Evolutionary conservation across 1,140 invertebrate genomes (phyloP).

Genomic region (Aphelinus atriplicis): DNA sequence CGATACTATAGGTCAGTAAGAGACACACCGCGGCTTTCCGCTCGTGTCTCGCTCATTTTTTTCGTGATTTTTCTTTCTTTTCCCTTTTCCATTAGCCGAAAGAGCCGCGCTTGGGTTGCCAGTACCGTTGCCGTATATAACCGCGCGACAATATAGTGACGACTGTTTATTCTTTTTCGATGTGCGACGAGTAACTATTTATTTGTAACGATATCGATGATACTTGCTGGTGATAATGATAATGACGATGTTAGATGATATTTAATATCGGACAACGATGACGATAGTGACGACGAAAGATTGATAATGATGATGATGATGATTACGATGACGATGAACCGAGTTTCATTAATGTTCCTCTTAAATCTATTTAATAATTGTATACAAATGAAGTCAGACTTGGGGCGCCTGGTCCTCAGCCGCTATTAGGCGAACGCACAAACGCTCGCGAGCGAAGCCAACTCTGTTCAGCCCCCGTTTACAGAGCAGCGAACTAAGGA

Average conservation of each 20-base stretch:
- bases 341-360: conserved; percentile 66
- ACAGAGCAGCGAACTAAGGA: conserved; percentile 52
- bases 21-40: no score
- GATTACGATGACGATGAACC: conserved; percentile 55
- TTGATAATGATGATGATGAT: conserved; percentile 50
- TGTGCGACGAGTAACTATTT: conserved; percentile 60
- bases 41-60: no score
- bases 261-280: conserved; percentile 39
- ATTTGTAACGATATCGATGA: conserved; percentile 55
- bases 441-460: conserved; percentile 15
- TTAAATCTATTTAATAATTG: conserved; percentile 60
- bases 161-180: conserved; percentile 57
- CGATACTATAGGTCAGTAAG: no score
- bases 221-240: conserved; percentile 40
- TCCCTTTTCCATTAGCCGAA: no score
- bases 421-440: conserved; percentile 27
- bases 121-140: background rate
- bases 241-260: conserved; percentile 47
- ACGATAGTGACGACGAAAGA: conserved; percentile 47
- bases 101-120: conserved; percentile 1
- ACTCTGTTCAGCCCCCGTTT: conserved; percentile 43
- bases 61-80: no score
- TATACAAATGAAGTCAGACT: conserved; percentile 53
- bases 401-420: conserved; percentile 41
- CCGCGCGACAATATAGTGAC: conserved; percentile 37